Base-by-base conservation (phyloP, 1,140 invertebrate genomes). In the Ephestia elutella region DNA sequence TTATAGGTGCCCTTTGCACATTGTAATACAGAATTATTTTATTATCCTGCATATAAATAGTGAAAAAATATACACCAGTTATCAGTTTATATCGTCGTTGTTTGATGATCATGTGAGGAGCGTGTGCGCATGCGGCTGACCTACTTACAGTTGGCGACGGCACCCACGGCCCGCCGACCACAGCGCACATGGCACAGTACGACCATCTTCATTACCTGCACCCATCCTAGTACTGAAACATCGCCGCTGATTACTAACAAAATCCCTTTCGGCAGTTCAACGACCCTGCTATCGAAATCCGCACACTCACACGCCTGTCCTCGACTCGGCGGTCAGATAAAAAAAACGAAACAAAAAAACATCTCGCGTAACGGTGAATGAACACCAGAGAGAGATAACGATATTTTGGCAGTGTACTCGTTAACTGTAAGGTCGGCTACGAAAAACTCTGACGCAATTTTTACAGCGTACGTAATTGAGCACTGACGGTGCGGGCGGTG, bases 401-500 rank as follows among this genome's bases (percentile, higher is more conserved):
- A 82, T 86, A 88, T 88, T 88, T 86, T 71, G 86, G 81, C 73
- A 62, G 71, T 68, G 72, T 67, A 75, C 73, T 73, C 78, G 63
- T 64, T 72, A 64, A 82, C 60, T 68, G 73, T 86, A 84, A 83
- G 75, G 80, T 85, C 82, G 80, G 62, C 75, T 70, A 85, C 85
- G 85, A 85, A 86, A 87, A 86, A 85, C 75, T 86, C 85, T 87
- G 82, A 85, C 82, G 83, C 85, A 87, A 87, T 87, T 87, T 87
- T 87, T 87, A 85, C 78, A 82, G 73, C 75, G 81, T 84, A 85
- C 81, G 83, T 85, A 86, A 85, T 86, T 84, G 81, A 82, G 81
- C 67, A 75, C 75, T 71, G 78, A 80, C 76, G 67, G 60, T 59
- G 71, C 57, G 66, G 65, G 68, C 70, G 73, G 79, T 85, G 82